phyloP scores from a whole-genome alignment of 2,888 invertebrate genomes.

The Linnaemya tessellans region DNA sequence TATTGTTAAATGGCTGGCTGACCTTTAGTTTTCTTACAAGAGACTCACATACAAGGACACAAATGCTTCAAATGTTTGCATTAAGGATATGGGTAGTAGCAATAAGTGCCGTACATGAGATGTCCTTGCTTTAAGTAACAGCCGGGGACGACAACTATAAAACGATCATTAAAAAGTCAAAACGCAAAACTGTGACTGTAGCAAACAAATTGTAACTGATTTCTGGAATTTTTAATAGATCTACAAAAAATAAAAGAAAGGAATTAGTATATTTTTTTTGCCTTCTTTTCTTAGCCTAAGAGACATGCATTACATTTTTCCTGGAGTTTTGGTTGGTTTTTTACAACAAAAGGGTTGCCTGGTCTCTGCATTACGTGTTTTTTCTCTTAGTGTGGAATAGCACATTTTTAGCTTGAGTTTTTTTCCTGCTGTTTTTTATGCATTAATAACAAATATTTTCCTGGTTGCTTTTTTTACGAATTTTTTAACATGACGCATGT shows the following conservation, averaged over 20 bases:
- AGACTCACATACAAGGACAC: neutral
- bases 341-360: conserved; percentile 52
- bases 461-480: conserved; percentile 10
- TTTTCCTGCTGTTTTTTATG: conserved; percentile 60
- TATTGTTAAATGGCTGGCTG: conserved; percentile 20
- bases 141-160: conserved; percentile 48
- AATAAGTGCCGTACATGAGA: neutral
- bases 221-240: neutral
- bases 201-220: conserved; percentile 6
- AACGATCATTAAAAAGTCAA: conserved; percentile 71
- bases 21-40: conserved; percentile 5
- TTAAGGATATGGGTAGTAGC: conserved; percentile 22
- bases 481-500: conserved; percentile 62
- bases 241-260: neutral
- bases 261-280: neutral
- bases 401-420: conserved; percentile 30
- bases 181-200: conserved; percentile 56
- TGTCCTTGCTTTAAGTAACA: conserved; percentile 59
- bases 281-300: neutral
- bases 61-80: neutral
- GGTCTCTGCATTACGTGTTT: neutral
- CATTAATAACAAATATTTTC: neutral
- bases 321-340: neutral
- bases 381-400: neutral
- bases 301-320: neutral